phyloP scores from a whole-genome alignment of 2,113 vertebrate species.

The Dissostichus mawsoni region DNA sequence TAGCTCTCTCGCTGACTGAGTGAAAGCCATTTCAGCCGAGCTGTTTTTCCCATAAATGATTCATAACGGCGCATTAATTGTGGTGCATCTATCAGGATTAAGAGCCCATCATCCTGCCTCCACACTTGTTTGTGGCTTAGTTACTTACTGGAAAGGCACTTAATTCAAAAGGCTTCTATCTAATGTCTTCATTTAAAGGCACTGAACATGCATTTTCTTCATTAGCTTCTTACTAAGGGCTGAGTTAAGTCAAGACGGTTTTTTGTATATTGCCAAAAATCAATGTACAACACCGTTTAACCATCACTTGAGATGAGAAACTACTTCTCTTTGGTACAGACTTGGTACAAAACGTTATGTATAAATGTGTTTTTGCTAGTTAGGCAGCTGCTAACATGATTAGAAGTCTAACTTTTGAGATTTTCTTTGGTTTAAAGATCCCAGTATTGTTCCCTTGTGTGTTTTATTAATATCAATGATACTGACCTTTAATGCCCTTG shows the following conservation, averaged over 20 bases:
- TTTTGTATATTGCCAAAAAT: no score
- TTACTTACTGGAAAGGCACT: constrained; percentile 60
- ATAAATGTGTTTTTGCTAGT: neutral
- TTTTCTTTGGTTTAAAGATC: neutral
- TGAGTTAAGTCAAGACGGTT: neutral
- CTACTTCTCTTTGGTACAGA: no score
- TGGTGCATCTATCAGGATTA: constrained; percentile 31
- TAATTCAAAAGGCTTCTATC: constrained; percentile 29
- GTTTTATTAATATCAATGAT: no score
- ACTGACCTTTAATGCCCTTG: no score
- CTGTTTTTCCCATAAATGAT: constrained; percentile 53
- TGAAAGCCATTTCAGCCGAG: constrained; percentile 19
- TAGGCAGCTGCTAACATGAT: neutral
- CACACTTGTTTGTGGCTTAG: constrained; percentile 44
- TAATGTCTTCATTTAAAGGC: constrained; percentile 44
- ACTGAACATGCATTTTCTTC: constrained; percentile 9
- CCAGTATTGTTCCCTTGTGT: no score
- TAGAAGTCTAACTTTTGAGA: neutral
- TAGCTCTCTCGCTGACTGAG: constrained; percentile 18
- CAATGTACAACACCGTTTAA: no score
- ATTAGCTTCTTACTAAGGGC: constrained; percentile 6
- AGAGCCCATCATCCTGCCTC: constrained; percentile 50
- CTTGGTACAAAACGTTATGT: neutral
- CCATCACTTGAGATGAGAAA: no score
- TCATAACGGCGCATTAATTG: constrained; percentile 60